Conservation (phyloP, 2,113 vertebrate genomes). For the Mus spicilegus region DNA sequence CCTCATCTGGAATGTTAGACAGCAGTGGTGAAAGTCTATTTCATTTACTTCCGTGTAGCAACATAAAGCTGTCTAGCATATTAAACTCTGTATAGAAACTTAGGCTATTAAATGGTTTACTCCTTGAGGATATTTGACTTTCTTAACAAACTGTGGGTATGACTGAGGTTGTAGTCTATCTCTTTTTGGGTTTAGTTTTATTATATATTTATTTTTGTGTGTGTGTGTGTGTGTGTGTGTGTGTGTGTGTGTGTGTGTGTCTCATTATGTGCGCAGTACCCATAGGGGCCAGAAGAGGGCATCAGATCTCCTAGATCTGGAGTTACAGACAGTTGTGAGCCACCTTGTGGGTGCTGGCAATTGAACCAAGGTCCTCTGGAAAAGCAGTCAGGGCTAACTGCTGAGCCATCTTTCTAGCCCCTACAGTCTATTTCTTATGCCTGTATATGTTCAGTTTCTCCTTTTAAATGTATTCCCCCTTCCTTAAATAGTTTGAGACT, state of each 20-base stretch:
- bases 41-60: constrained; percentile 54
- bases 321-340: not conserved
- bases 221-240: no score
- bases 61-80: constrained; percentile 19
- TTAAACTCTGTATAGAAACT: constrained; percentile 39
- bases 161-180: not conserved
- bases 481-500: constrained; percentile 36
- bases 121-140: constrained; percentile 39
- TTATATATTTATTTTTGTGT: not conserved
- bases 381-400: not conserved
- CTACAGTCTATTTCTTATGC: not conserved
- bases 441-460: not conserved
- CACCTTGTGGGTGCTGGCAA: not conserved
- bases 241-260: not conserved
- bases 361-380: not conserved
- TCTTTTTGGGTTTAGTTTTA: constrained; percentile 8
- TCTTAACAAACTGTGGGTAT: not conserved
- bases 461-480: constrained; percentile 27
- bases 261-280: not conserved
- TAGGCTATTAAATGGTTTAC: constrained; percentile 2
- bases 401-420: not conserved
- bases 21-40: constrained; percentile 27
- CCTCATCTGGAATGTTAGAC: constrained; percentile 41
- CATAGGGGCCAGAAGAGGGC: not conserved
- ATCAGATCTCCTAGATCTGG: not conserved